Conservation (phyloP, 2,888 invertebrate genomes). For the Leptopterna dolabrata region DNA sequence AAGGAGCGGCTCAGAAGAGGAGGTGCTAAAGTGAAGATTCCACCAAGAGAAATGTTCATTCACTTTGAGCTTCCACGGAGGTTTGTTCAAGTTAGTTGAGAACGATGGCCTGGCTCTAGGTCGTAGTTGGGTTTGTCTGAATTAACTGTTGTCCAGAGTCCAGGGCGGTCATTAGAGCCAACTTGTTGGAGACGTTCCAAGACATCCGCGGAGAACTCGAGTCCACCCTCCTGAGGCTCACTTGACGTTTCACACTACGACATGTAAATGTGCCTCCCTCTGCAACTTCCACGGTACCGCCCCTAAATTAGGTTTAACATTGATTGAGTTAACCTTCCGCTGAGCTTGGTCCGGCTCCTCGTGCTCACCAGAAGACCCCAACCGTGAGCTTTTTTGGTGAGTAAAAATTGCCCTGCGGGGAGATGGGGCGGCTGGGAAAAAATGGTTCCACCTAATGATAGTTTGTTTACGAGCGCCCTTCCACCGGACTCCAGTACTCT, state of each 20-base stretch:
- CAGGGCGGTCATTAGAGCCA: slow-evolving; percentile 51
- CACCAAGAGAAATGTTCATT: slow-evolving; percentile 47
- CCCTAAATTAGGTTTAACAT: slow-evolving; percentile 50
- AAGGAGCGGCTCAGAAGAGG: not conserved
- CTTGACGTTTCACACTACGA: slow-evolving; percentile 43
- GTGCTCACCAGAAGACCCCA: not conserved
- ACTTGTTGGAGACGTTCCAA: slow-evolving; percentile 47
- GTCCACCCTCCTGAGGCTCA: not conserved
- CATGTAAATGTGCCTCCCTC: slow-evolving; percentile 35
- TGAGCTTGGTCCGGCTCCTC: not conserved
- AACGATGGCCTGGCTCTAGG: slow-evolving; percentile 49
- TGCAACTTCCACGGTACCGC: slow-evolving; percentile 28
- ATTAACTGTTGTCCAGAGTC: slow-evolving; percentile 48
- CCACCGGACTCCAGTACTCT: too few species aligned
- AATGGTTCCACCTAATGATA: not conserved
- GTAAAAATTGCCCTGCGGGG: slow-evolving; percentile 3
- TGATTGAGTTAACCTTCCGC: slow-evolving; percentile 45
- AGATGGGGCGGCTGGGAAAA: not conserved
- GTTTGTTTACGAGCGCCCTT: not conserved
- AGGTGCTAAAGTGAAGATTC: slow-evolving; percentile 50
- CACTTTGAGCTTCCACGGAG: slow-evolving; percentile 23
- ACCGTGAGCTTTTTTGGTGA: not conserved
- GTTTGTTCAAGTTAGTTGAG: slow-evolving; percentile 50
- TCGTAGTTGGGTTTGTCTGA: slow-evolving; percentile 49
- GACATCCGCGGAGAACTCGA: slow-evolving; percentile 39